These are phyloP conservation scores for Mechanitis messenoides DNA, from an alignment of 2,888 invertebrate genomes.

Conservation along the genomic window DNA sequence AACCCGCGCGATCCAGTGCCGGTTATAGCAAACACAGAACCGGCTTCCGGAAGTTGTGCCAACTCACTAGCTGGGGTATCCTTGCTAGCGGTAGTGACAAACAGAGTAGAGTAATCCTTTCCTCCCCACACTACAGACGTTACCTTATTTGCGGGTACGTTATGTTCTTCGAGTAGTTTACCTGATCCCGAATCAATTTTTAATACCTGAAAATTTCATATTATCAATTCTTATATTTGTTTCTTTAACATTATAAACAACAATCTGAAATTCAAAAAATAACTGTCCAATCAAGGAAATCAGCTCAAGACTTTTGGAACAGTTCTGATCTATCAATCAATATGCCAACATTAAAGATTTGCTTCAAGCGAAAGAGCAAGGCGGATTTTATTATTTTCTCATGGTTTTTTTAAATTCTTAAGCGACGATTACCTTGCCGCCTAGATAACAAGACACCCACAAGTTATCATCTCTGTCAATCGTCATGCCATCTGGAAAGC, in stretches of 20 bases:
- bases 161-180: constrained; percentile 73
- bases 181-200: constrained; percentile 76
- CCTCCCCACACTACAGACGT: constrained; percentile 85
- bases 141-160: constrained; percentile 77
- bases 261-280: too few relatives aligned
- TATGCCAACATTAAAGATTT: too few relatives aligned
- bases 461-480: constrained; percentile 86
- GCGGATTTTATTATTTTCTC: too few relatives aligned
- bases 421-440: constrained; percentile 72
- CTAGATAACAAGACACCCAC: constrained; percentile 83
- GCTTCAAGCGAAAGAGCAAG: too few relatives aligned
- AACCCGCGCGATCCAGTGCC: constrained; percentile 65
- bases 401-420: too few relatives aligned
- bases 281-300: too few relatives aligned
- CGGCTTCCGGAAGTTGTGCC: constrained; percentile 68
- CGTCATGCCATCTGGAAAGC: constrained; percentile 86
- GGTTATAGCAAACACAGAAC: constrained; percentile 67
- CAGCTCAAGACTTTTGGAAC: too few relatives aligned
- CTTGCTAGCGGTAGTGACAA: constrained; percentile 78
- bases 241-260: too few relatives aligned
- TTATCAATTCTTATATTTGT: too few relatives aligned
- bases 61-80: constrained; percentile 52
- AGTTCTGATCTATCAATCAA: too few relatives aligned
- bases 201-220: constrained; percentile 37
- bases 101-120: constrained; percentile 78